Evolutionary conservation across 2,888 invertebrate genomes (phyloP), one percentile per base, ranked within the genome.

Genomic region (Hemistola chrysoprasaria): DNA sequence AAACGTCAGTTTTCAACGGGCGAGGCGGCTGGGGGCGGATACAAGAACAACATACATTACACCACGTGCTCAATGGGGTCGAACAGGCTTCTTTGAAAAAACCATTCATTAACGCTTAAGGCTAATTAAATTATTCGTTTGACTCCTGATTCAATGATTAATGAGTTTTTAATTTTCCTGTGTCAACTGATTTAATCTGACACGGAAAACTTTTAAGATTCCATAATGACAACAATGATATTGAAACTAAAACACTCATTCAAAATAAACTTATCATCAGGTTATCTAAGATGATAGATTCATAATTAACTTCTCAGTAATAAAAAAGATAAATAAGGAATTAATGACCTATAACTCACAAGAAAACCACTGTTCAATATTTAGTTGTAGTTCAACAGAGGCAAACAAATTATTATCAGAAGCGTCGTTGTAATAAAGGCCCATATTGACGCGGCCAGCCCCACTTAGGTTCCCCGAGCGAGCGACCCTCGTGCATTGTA

Each of bases 371-470:
- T 42, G 11, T 53, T 43, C 37, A 29, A 35, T 20, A 48, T 46
- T 40, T 48, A 53, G 47, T 52, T 47, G 35, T 55, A 58, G 55
- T 60, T 68, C 65, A 65, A 64, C 53, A 57, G 59, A 68, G 62
- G 64, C 71, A 78, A 85, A 78, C 77, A 82, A 84, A 81, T 82
- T 79, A 80, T 77, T 74, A 76, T 78, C 71, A 61, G 71, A 62
- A 79, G 72, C 72, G 71, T 78, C 71, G 71, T 69, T 70, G 69
- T 82, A 84, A 85, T 83, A 83, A 80, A 85, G 78, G 72, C 69
- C 75, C 79, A 83, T 81, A 84, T 85, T 86, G 84, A 80, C 80
- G 88, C 79, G 82, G 83, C 78, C 79, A 78, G 73, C 75, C 78
- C 79, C 81, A 85, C 82, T 87, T 86, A 86, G 16, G 16, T 16